These are phyloP conservation scores for Blomia tropicalis DNA, from an alignment of 2,888 invertebrate species.

Conservation along the genomic window DNA sequence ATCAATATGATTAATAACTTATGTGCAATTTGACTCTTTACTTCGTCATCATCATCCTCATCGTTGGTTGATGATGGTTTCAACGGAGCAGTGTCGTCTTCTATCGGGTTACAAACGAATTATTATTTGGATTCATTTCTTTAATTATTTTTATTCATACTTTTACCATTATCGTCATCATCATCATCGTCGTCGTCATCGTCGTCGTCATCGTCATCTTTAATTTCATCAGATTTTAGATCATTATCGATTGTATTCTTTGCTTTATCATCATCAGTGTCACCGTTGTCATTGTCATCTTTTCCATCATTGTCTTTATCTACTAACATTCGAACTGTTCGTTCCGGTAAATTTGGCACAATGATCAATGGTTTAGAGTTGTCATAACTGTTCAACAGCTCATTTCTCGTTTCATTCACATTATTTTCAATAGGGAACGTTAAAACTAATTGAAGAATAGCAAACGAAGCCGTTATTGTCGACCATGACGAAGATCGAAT, in stretches of 20 bases:
- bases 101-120: not conserved
- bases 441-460: too few species aligned
- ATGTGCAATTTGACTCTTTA: constrained; percentile 1
- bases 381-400: too few species aligned
- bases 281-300: not conserved
- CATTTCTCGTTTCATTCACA: too few species aligned
- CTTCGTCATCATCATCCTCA: not conserved
- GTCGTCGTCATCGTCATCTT: constrained; percentile 2
- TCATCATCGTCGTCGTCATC: not conserved
- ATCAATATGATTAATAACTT: constrained; percentile 24
- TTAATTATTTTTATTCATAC: not conserved
- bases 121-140: not conserved
- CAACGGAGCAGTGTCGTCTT: not conserved
- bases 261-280: not conserved
- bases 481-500: too few species aligned
- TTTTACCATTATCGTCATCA: not conserved
- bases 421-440: too few species aligned
- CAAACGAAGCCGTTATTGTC: too few species aligned
- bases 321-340: not conserved
- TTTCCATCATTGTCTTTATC: not conserved
- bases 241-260: not conserved
- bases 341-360: not conserved
- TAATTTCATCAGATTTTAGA: constrained; percentile 1
- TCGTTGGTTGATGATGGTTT: too few species aligned
- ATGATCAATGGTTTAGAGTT: too few species aligned